Percentiles rank a stretch among this genome's conserved stretches.
These are phyloP conservation scores for Mesitornis unicolor DNA, from an alignment of 2,113 vertebrate species.

Conservation along the genomic window DNA sequence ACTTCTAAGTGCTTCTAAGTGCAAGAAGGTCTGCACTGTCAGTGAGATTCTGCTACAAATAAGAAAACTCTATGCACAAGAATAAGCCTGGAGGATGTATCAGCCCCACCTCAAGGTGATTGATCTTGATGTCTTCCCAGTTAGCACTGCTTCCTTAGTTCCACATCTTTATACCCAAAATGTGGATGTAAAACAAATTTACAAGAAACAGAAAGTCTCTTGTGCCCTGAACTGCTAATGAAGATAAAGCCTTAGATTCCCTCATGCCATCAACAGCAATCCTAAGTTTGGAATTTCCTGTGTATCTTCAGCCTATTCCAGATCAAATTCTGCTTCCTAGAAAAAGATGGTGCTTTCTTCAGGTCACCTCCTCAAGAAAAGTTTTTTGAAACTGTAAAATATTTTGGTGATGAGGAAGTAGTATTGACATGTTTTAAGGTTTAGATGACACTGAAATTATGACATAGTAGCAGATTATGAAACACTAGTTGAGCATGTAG, in stretches of 20 bases:
- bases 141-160: background rate
- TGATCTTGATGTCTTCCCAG: background rate
- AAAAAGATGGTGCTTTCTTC: background rate
- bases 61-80: accelerated
- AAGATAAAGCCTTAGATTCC: background rate
- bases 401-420: background rate
- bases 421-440: background rate
- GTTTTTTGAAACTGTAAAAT: background rate
- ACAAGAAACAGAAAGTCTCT: background rate
- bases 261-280: background rate
- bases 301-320: background rate
- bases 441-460: background rate
- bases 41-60: background rate
- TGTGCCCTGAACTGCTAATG: background rate
- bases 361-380: background rate
- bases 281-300: background rate
- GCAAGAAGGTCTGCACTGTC: too few species aligned
- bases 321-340: background rate
- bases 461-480: background rate
- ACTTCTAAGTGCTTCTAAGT: too few species aligned
- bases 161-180: background rate
- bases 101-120: accelerated
- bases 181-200: background rate
- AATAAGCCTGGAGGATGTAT: background rate
- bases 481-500: background rate